These are phyloP conservation scores for Caenorhabditis sp. DNA, from an alignment of 2,888 invertebrate species.

Conservation along the genomic window DNA sequence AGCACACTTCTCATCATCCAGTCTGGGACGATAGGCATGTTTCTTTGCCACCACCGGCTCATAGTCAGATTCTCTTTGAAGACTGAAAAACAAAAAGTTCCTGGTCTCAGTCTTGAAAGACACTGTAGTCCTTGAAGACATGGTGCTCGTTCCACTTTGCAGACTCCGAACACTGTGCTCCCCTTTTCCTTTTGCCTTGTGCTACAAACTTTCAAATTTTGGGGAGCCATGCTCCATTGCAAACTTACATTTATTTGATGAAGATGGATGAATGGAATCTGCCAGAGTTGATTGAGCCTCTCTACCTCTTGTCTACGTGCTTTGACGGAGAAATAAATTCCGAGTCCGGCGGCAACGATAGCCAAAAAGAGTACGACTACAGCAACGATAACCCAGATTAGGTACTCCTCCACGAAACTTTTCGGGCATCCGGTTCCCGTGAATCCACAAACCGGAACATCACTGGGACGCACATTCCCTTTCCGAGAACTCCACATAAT, in stretches of 20 bases:
- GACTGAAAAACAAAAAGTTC: constrained; percentile 61
- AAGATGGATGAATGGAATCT: constrained; percentile 66
- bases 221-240: background rate
- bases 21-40: constrained; percentile 55
- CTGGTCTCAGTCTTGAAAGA: constrained; percentile 64
- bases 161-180: constrained; percentile 67
- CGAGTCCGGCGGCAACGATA: constrained; percentile 38
- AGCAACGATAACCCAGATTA: constrained; percentile 66
- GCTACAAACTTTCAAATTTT: background rate
- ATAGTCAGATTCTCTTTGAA: constrained; percentile 46
- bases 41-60: constrained; percentile 67
- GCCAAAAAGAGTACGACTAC: constrained; percentile 57
- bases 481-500: constrained; percentile 49
- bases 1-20: constrained; percentile 55
- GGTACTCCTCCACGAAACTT: constrained; percentile 66
- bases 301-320: constrained; percentile 65
- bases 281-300: constrained; percentile 69
- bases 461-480: constrained; percentile 23
- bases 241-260: constrained; percentile 45
- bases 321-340: constrained; percentile 52
- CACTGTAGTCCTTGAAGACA: constrained; percentile 65
- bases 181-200: constrained; percentile 48
- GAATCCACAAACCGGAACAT: constrained; percentile 70
- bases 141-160: constrained; percentile 68
- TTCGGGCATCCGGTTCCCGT: constrained; percentile 66